Evolutionary conservation across 2,113 vertebrate species (phyloP), one percentile per base, ranked within the genome.

Genomic region (Cyanoderma ruficeps): DNA sequence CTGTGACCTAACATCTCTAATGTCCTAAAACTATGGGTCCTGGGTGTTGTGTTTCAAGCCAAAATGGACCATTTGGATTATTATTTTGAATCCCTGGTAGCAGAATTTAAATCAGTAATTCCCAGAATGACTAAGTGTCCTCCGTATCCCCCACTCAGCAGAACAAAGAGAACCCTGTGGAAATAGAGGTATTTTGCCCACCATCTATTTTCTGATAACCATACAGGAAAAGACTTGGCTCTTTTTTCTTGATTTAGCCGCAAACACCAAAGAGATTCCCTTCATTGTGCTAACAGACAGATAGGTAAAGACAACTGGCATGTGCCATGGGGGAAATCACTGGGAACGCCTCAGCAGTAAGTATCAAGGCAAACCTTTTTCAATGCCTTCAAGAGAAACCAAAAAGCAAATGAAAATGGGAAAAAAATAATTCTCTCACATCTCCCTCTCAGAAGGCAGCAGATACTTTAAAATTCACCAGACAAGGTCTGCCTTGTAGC

Each of bases 401-500:
- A 47, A 76, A 89, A 75, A 53, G 20, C 18, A 87, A 79, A 89
- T 2, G 11, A 72, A 95, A 93, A 60, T 1, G 0, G 24, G 24
- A 5, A 41, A 82, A 84, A 83, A 91, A 52, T 31, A 86, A 68
- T 81, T 39, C 22, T 25, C 55, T 92, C 71, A 81, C 0, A 0
- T 91, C 30, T 81, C 12, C 17, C 23, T 85, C 39, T 91, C 84
- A 1, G 2, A 74, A 83, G 22, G 52, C 33, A 83, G 9, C 14
- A 82, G 50, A 28, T 49, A 30, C 16, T 92, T 94, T 88, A 92
- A 82, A 95, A 95, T 94, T 94, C 85, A 84, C 23, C 23, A 81
- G 55, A 39, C 61, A 83, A 81, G 63, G 19, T 59, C 88, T 93
- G 52, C 21, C 1, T 2, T 57, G 37, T 20, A 93, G n/a, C 67